Evolutionary conservation across 92 coral and sea anemone genomes (phyloP).

Genomic region (Epizoanthus stellaris): DNA sequence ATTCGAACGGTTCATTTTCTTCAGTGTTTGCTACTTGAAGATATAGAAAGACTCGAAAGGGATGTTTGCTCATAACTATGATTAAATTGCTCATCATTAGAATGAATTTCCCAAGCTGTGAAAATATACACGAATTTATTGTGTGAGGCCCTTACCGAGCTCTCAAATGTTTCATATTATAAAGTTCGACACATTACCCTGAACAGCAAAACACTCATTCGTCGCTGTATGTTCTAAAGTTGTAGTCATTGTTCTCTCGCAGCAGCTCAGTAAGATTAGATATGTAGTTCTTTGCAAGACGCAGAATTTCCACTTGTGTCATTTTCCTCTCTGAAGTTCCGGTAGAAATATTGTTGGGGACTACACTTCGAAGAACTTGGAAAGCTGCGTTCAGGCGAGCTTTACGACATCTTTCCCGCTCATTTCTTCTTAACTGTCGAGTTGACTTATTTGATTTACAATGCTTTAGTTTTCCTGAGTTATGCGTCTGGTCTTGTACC

Average conservation of each 20-base stretch:
- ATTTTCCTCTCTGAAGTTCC: constrained; percentile 85
- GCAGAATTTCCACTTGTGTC: constrained; percentile 97
- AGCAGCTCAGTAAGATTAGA: constrained; percentile 86
- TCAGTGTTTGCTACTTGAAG: background rate
- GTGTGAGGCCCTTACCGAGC: background rate
- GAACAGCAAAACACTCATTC: constrained; percentile 30
- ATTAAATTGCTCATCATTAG: background rate
- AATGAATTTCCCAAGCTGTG: constrained; percentile 12
- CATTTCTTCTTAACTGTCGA: constrained; percentile 90
- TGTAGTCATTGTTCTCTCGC: constrained; percentile 63
- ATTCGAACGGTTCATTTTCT: background rate
- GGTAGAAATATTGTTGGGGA: constrained; percentile 70
- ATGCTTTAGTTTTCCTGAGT: constrained; percentile 50
- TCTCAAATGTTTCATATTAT: too few species aligned
- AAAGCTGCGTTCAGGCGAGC: constrained; percentile 97
- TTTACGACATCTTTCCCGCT: constrained; percentile 94
- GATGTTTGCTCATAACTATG: constrained; percentile 12
- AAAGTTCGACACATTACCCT: background rate
- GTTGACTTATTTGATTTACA: constrained; percentile 71
- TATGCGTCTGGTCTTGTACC: constrained; percentile 40
- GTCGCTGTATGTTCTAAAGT: constrained; percentile 61
- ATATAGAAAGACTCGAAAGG: background rate
- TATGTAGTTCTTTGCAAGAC: constrained; percentile 95
- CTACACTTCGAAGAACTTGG: constrained; percentile 93
- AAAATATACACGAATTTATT: constrained; percentile 2